phyloP scores from a whole-genome alignment of 2,797 vertebrate species.

The Neosalanx taihuensis region DNA sequence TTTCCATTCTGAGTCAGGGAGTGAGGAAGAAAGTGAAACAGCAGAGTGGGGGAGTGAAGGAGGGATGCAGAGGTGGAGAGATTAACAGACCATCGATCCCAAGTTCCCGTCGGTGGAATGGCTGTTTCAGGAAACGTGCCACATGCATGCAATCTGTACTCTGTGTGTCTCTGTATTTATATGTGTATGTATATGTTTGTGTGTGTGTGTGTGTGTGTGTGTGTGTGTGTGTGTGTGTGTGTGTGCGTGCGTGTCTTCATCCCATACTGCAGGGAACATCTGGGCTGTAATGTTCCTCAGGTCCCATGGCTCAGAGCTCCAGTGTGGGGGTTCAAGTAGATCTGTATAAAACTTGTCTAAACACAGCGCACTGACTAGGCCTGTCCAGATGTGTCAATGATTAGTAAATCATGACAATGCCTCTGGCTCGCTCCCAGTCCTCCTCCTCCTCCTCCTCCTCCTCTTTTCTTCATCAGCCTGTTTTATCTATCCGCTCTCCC shows the following conservation, averaged over 20 bases:
- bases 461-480: background rate
- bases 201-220: background rate
- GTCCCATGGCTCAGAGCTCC: background rate
- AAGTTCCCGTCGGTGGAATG: constrained; percentile 40
- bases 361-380: constrained; percentile 13
- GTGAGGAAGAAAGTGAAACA: constrained; percentile 15
- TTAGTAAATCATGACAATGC: background rate
- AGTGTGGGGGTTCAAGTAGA: background rate
- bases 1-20: constrained; percentile 58
- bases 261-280: background rate
- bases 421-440: background rate
- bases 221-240: constrained; percentile 1
- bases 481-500: background rate
- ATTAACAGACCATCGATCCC: constrained; percentile 36
- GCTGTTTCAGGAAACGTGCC: constrained; percentile 32
- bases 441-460: background rate
- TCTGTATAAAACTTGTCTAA: constrained; percentile 16
- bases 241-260: background rate
- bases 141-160: background rate
- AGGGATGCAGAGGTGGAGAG: constrained; percentile 33
- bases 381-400: background rate
- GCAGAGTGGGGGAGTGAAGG: constrained; percentile 3
- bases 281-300: constrained; percentile 17
- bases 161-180: background rate
- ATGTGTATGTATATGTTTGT: background rate